Percentiles rank a stretch among this genome's conserved stretches.
These are phyloP conservation scores for Diadumene lineata DNA, from an alignment of 92 coral and sea anemone genomes.

Conservation along the genomic window DNA sequence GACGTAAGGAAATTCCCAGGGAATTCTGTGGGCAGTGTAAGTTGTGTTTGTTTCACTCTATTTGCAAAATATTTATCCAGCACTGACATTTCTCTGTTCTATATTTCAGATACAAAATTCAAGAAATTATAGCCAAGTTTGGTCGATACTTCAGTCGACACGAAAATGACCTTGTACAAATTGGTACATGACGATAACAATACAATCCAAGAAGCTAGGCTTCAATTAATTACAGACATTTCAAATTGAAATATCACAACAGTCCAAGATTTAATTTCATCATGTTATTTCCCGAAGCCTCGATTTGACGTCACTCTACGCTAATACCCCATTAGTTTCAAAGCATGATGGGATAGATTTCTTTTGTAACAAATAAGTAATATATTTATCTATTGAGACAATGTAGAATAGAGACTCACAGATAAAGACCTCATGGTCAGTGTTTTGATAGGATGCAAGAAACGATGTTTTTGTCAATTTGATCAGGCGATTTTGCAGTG, in stretches of 20 bases:
- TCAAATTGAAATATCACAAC: constrained; percentile 32
- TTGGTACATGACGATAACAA: too few relatives aligned
- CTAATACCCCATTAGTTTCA: constrained; percentile 4
- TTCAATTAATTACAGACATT: constrained; percentile 22
- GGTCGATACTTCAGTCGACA: constrained; percentile 6
- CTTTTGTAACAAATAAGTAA: constrained; percentile 19
- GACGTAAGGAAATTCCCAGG: too few relatives aligned
- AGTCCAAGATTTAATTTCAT: background rate
- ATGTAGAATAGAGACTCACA: background rate
- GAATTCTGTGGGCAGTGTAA: too few relatives aligned
- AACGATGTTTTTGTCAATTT: background rate
- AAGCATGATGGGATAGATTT: constrained; percentile 16
- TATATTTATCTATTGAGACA: constrained; percentile 1
- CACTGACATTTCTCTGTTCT: background rate
- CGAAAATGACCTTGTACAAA: constrained; percentile 20
- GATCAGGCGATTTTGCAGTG: background rate
- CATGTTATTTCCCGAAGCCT: constrained; percentile 13
- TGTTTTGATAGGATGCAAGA: constrained; percentile 6
- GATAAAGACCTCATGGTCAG: background rate
- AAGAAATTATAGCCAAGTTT: constrained; percentile 1
- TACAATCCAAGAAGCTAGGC: constrained; percentile 7
- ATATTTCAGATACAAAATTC: constrained; percentile 4
- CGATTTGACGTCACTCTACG: constrained; percentile 13
- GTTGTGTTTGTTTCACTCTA: too few relatives aligned
- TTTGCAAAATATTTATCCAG: too few relatives aligned